Evolutionary conservation across 2,113 vertebrate genomes (phyloP).

Genomic region (Zootoca vivipara): DNA sequence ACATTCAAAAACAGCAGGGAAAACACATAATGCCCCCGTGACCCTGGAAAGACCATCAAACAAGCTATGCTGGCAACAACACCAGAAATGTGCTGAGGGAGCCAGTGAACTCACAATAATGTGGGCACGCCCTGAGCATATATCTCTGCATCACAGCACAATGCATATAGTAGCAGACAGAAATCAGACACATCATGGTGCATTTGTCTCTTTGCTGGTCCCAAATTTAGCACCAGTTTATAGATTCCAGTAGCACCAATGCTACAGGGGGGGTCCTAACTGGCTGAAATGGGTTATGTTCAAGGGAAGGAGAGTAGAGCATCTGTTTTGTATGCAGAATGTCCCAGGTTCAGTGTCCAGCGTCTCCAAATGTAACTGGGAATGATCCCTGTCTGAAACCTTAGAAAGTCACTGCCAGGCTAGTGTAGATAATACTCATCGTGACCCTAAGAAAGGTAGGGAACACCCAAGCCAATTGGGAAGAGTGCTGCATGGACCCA

Average conservation of each 20-base stretch:
- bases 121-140: background rate
- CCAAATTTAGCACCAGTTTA: background rate
- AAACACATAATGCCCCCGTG: too few relatives aligned
- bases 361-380: too few relatives aligned
- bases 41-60: too few relatives aligned
- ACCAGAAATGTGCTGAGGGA: background rate
- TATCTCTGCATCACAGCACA: background rate
- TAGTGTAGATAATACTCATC: background rate
- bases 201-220: background rate
- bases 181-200: background rate
- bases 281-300: background rate
- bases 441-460: background rate
- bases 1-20: too few relatives aligned
- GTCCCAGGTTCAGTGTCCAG: background rate
- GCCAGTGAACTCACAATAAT: too few relatives aligned
- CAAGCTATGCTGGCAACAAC: too few relatives aligned
- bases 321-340: background rate
- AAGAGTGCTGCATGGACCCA: background rate
- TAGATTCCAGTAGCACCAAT: background rate
- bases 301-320: too few relatives aligned
- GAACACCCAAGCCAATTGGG: background rate
- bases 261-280: background rate
- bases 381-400: too few relatives aligned
- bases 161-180: background rate
- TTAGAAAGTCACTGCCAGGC: too few relatives aligned